Evolutionary conservation across 2,888 invertebrate genomes (phyloP).

Genomic region (Leptothorax acervorum): DNA sequence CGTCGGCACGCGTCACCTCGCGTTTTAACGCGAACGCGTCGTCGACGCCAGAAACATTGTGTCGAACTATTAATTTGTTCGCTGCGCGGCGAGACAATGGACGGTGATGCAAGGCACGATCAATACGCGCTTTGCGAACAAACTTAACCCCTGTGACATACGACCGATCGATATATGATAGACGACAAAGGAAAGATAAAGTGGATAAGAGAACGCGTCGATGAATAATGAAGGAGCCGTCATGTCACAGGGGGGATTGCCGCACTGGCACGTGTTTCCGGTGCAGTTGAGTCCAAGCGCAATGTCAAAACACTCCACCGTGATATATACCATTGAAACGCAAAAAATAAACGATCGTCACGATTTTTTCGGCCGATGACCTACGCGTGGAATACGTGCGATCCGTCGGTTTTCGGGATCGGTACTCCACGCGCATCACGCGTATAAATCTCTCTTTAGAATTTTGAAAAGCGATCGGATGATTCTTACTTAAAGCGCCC

Average conservation of each 20-base stretch:
- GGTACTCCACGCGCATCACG: neutral
- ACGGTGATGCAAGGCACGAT: constrained; percentile 43
- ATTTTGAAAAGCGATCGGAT: neutral
- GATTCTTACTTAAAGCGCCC: constrained; percentile 18
- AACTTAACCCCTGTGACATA: constrained; percentile 49
- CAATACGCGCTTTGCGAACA: constrained; percentile 47
- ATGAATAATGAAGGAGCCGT: constrained; percentile 69
- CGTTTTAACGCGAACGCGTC: constrained; percentile 13
- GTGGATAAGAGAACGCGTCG: constrained; percentile 62
- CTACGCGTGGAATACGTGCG: neutral
- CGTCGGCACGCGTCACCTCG: constrained; percentile 7
- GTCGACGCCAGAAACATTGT: constrained; percentile 38
- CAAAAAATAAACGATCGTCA: neutral
- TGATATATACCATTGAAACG: constrained; percentile 29
- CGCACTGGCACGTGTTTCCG: constrained; percentile 56
- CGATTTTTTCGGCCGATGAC: constrained; percentile 3
- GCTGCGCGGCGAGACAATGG: constrained; percentile 47
- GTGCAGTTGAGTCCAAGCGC: constrained; percentile 22
- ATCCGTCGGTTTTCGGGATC: neutral
- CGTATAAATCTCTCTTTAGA: constrained; percentile 5
- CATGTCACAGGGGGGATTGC: constrained; percentile 14
- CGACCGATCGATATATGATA: constrained; percentile 65
- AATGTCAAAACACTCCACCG: constrained; percentile 47
- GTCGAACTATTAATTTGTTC: constrained; percentile 52
- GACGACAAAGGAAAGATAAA: constrained; percentile 64